Evolutionary conservation across 2,797 vertebrate species (phyloP), one percentile per base, ranked within the genome.

Genomic region (Hydrocynus forskahlii): DNA sequence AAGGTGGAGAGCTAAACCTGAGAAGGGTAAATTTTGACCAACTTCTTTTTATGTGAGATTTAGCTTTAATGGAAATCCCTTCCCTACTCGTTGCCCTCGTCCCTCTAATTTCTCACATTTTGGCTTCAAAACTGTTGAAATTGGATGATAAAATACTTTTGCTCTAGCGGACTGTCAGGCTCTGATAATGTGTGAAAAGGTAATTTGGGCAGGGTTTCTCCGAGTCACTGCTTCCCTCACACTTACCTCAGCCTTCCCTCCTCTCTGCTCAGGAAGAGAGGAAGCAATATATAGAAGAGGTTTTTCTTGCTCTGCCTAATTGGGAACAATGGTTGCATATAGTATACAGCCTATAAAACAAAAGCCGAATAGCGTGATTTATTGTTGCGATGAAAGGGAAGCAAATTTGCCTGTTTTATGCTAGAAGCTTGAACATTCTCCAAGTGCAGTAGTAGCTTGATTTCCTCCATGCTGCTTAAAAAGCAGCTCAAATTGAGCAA

Each of bases 111-210:
- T 90, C 75, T 45, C 88, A 85, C 84, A 12, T 86, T 88, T 80
- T 81, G 75, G 71, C 83, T 81, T 80, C 87, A 82, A 89, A 92
- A 88, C 89, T 84, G 89, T 84, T 78, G 88, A 88, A 89, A 91
- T 90, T 89, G 89, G 90, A 88, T 89, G 91, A 88, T 91, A 89
- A 89, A 90, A 92, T 91, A 88, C 88, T 84, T 89, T 87, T 83
- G 80, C 89, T 89, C 90, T 90, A 88, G 88, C 91, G 88, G 73
- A 87, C 88, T 93, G 90, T 92, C 92, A 91, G 72, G 82, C 85
- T 70, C 85, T 78, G 81, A 83, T 83, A 91, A 92, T 0, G 89
- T 92, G 91, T 90, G 87, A 93, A 92, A 91, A 91, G 88, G 84
- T 89, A 91, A 92, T 90, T 87, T 84, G 80, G 84, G 82, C 86